Base-by-base conservation (phyloP, 2,113 vertebrate species). In the Lutjanus erythropterus region DNA sequence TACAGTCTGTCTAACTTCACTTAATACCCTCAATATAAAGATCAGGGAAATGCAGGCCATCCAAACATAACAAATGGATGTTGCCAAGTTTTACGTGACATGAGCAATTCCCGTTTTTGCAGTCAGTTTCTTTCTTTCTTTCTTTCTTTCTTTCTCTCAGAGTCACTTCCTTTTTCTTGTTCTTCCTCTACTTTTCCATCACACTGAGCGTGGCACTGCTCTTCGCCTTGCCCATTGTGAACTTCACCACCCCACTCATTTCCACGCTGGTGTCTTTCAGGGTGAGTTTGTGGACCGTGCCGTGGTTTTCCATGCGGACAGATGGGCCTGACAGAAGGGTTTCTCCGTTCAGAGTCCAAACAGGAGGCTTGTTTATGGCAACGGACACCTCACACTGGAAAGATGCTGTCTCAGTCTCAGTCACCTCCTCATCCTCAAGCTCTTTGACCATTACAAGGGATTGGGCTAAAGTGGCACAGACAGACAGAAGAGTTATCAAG, bases 331-430 rank as follows among this genome's bases (percentile, higher is more conserved):
- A 4, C 25, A 78, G 84, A n/a, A 96, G 82, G 9, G 71, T 47
- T 31, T 86, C 89, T 10, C 95, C 94, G 1, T 96, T 96, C 59
- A 96, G 83, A 47, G 87, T 95, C 95, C 96, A 96, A 19, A 93
- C 79, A 0, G 95, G 95, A 7, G 92, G 67, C 72, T 92, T 93
- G 62, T 80, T 80, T 11, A 94, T 88, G 23, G 72, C 91, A 0
- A 95, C 88, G 0, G 96, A 96, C 65, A 95, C 84, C 70, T 96
- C 93, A 2, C 96, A 96, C 84, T 94, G 92, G 78, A 96, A 95
- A 41, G 78, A 75, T 0, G 94, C 95, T 0, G 83, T 37, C 2
- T 91, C 88, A 0, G 90, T 74, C 47, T 92, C 94, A 0, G 8
- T 83, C 56, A 95, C 95, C 74, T 93, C 92, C 33, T 91, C 75